Conservation (phyloP, 2,113 vertebrate species). For the Pavo muticus region DNA sequence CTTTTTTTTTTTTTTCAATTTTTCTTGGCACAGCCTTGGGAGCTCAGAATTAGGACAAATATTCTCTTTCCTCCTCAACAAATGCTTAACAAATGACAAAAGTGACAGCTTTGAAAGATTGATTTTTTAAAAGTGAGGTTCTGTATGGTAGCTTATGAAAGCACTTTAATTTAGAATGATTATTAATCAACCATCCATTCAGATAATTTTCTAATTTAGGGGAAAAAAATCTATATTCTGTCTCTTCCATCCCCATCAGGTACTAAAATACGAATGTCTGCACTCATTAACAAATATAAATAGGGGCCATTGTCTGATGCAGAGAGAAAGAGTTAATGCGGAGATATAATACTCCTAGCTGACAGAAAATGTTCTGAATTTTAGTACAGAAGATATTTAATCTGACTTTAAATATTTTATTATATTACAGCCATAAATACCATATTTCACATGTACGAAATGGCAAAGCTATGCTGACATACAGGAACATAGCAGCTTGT, state of each 20-base stretch:
- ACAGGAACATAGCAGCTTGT: background rate
- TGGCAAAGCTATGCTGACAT: constrained; percentile 40
- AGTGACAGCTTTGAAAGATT: constrained; percentile 71
- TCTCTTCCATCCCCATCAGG: constrained; percentile 70
- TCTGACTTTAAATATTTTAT: constrained; percentile 62
- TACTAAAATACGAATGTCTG: constrained; percentile 72
- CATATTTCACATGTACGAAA: constrained; percentile 8
- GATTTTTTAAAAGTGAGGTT: constrained; percentile 72
- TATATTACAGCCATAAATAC: constrained; percentile 28
- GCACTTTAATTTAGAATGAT: constrained; percentile 73
- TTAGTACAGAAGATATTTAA: constrained; percentile 20
- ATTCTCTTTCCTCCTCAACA: constrained; percentile 65
- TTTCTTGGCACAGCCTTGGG: constrained; percentile 62
- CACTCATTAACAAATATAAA: constrained; percentile 72
- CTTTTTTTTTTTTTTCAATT: constrained; percentile 27
- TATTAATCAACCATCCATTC: constrained; percentile 74
- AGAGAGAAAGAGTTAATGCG: constrained; percentile 7
- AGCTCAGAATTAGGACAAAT: constrained; percentile 73
- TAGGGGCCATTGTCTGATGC: constrained; percentile 43
- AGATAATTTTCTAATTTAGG: constrained; percentile 76
- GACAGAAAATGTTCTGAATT: constrained; percentile 39
- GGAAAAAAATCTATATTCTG: constrained; percentile 72
- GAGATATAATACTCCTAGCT: background rate
- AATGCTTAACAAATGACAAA: constrained; percentile 72
- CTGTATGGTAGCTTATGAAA: constrained; percentile 69